These are phyloP conservation scores for Eciton burchellii DNA, from an alignment of 1,140 invertebrate genomes.

Conservation along the genomic window DNA sequence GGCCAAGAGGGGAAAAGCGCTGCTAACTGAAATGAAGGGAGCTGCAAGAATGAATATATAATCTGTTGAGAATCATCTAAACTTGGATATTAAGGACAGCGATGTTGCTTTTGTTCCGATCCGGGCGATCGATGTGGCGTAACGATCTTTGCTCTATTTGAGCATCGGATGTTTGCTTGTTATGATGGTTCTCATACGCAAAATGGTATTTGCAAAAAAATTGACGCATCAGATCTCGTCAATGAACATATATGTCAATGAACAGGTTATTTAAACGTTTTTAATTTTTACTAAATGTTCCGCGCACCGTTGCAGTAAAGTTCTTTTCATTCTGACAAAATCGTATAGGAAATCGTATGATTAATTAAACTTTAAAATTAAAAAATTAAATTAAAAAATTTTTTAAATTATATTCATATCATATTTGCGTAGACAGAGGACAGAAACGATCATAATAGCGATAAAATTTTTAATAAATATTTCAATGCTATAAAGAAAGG, in stretches of 20 bases:
- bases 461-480: no score
- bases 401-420: no score
- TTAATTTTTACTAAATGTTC: no score
- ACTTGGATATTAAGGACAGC: constrained; percentile 5
- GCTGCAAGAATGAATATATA: constrained; percentile 53
- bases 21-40: neutral
- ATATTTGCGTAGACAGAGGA: neutral
- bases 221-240: neutral
- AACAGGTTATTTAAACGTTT: no score
- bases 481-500: neutral
- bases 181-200: neutral
- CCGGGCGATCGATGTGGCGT: neutral
- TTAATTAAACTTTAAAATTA: no score
- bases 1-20: neutral
- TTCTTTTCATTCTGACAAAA: neutral
- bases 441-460: constrained; percentile 4
- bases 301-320: neutral
- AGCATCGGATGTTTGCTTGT: neutral
- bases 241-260: no score
- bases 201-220: neutral
- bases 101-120: constrained; percentile 15
- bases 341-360: no score
- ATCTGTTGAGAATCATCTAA: constrained; percentile 52
- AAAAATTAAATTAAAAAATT: no score
- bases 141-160: neutral